Conservation (phyloP, 2,113 vertebrate species). For the Benitochromis conjunctus region DNA sequence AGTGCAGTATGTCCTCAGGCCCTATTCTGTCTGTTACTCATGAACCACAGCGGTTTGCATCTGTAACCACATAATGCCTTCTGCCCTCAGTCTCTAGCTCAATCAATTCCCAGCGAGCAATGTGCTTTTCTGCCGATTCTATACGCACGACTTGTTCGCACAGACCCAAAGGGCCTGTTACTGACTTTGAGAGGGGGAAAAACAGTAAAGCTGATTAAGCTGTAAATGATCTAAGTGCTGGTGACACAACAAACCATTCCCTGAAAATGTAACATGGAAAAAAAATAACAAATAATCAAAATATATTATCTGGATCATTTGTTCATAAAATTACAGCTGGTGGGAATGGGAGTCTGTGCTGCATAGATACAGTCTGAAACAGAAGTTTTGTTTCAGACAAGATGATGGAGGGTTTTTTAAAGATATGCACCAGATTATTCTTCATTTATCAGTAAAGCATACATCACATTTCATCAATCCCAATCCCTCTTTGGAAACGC, state of each 20-base stretch:
- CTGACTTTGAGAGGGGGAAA: not conserved
- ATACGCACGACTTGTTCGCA: slow-evolving; percentile 9
- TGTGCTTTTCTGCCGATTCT: not conserved
- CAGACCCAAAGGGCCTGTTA: not conserved
- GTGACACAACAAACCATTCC: not conserved
- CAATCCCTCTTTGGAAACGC: slow-evolving; percentile 20
- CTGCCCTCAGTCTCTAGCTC: not conserved
- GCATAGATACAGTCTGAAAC: not conserved
- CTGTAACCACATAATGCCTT: not conserved
- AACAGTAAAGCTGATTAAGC: slow-evolving; percentile 7
- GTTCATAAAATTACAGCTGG: not conserved
- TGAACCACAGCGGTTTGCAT: not conserved
- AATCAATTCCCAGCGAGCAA: slow-evolving; percentile 31
- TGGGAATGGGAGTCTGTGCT: not conserved
- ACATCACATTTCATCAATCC: slow-evolving; percentile 27
- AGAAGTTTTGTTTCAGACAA: not conserved
- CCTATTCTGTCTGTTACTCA: not conserved
- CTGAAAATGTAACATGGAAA: not conserved
- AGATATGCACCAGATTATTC: slow-evolving; percentile 22
- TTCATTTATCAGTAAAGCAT: slow-evolving; percentile 9
- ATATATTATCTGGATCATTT: not conserved
- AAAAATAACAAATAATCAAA: not conserved
- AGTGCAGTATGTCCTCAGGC: not conserved
- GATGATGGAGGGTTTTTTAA: not conserved
- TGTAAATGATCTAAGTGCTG: slow-evolving; percentile 26